A percentile compares a stretch with the other conserved stretches of the same genome.
These are phyloP conservation scores for Gymnocheta viridis DNA, from an alignment of 2,888 invertebrate genomes.

Conservation along the genomic window DNA sequence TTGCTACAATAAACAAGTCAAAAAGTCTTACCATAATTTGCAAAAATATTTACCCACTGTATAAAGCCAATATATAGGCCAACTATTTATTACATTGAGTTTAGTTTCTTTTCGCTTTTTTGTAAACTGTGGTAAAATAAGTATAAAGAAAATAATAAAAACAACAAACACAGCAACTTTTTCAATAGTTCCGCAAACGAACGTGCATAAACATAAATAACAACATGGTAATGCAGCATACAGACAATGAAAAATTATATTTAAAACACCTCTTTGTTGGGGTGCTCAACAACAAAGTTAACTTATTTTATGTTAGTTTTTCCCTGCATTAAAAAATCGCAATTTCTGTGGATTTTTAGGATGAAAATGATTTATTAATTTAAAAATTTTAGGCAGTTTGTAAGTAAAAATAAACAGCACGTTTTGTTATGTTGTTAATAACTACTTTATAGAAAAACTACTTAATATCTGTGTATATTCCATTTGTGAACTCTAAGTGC, in stretches of 20 bases:
- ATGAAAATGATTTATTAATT: neutral
- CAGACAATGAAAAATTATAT: neutral
- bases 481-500: neutral
- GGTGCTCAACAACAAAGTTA: neutral
- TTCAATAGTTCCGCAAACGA: constrained; percentile 4
- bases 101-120: constrained; percentile 4
- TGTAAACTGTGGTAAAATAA: constrained; percentile 31
- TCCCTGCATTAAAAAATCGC: no score
- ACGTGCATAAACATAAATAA: neutral
- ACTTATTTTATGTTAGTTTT: neutral
- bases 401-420: no score
- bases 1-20: constrained; percentile 78
- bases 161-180: constrained; percentile 44
- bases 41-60: constrained; percentile 73
- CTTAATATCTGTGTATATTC: neutral
- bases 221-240: neutral
- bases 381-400: no score
- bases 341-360: neutral
- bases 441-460: neutral
- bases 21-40: constrained; percentile 80
- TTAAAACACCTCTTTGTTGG: constrained; percentile 19
- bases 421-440: neutral
- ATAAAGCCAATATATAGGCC: constrained; percentile 67
- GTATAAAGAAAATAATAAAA: constrained; percentile 3
- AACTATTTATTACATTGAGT: constrained; percentile 60